Percentiles rank a stretch among this genome's conserved stretches.
Conservation (phyloP, 1,140 invertebrate species). For the Kradibia gibbosae region DNA sequence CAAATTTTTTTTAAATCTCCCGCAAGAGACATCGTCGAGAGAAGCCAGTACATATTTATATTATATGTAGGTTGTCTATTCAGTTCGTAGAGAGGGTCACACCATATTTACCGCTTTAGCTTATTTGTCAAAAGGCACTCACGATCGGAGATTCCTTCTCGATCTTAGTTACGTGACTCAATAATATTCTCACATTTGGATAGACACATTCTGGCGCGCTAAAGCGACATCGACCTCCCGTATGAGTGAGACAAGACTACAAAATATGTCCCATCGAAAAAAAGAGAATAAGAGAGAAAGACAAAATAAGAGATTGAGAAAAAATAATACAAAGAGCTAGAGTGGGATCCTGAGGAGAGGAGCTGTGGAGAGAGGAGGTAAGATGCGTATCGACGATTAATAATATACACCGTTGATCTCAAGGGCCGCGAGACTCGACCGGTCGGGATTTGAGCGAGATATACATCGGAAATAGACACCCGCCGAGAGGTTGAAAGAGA, state of each 20-base stretch:
- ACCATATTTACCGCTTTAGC: constrained; percentile 52
- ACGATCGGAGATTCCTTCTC: constrained; percentile 52
- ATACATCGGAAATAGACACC: constrained; percentile 46
- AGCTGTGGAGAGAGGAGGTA: constrained; percentile 29
- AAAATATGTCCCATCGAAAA: constrained; percentile 20
- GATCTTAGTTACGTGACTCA: constrained; percentile 56
- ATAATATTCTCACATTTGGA: constrained; percentile 67
- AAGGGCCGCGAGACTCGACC: not conserved
- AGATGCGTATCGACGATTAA: constrained; percentile 64
- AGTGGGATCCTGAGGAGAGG: too few relatives aligned
- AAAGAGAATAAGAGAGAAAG: constrained; percentile 22
- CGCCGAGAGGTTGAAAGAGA: constrained; percentile 43
- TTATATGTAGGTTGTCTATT: not conserved
- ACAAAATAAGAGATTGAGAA: constrained; percentile 2
- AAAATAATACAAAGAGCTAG: constrained; percentile 50
- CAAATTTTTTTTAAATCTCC: constrained; percentile 7
- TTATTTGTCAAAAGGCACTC: constrained; percentile 64
- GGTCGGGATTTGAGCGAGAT: constrained; percentile 21
- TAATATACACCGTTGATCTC: constrained; percentile 57
- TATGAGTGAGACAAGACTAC: constrained; percentile 50
- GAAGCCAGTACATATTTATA: constrained; percentile 53
- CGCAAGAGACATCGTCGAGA: constrained; percentile 35
- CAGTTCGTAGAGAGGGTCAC: constrained; percentile 8
- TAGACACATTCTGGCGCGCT: constrained; percentile 54
- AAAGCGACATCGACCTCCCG: constrained; percentile 49